Base-by-base conservation (phyloP, 2,888 invertebrate genomes). In the Drosophila meridiana region DNA sequence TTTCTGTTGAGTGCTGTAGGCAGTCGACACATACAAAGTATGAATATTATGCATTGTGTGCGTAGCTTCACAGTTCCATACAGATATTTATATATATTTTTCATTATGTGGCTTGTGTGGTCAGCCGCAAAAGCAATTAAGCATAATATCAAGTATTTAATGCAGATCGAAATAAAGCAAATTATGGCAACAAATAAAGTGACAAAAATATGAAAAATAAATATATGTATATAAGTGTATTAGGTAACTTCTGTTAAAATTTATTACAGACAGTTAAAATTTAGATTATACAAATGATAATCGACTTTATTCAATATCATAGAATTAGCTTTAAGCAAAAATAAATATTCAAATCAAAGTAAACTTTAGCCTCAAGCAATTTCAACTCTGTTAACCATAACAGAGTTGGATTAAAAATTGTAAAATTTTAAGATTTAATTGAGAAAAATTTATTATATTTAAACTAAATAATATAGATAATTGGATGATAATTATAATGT, bases 51-150 rank as follows among this genome's bases (percentile, higher is more conserved):
- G 38, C 55, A 34, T 28, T 45, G 4, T 36, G 9, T 30, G 48
- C 30, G 48, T 3, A 4, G 60, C 13, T 32, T 11, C 4, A 42
- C 20, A 13, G 36, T 56, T 28, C 11, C 36, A 67, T 11, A 32
- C n/a, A 50, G 34, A 42, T 36, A 28, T 47, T 26, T 38, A 13
- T 13, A 34, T 38, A 45, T 60, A 20, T 42, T 52, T 67, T 40
- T 28, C 2, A 42, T 38, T 26, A 20, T 68, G 43, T 53, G 58
- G 70, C 28, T 28, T 57, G 32, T 50, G 70, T 26, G 70, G 70
- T 48, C 14, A 28, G 36, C 70, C 70, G 36, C 69, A 70, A 36
- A 42, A 28, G 7, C 36, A 61, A 70, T 55, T 42, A 43, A 56
- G 32, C 42, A 20, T n/a, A 36, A 30, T 59, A 3, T 32, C 26